These are phyloP conservation scores for Theristicus caerulescens DNA, from an alignment of 2,113 vertebrate species.

Conservation along the genomic window DNA sequence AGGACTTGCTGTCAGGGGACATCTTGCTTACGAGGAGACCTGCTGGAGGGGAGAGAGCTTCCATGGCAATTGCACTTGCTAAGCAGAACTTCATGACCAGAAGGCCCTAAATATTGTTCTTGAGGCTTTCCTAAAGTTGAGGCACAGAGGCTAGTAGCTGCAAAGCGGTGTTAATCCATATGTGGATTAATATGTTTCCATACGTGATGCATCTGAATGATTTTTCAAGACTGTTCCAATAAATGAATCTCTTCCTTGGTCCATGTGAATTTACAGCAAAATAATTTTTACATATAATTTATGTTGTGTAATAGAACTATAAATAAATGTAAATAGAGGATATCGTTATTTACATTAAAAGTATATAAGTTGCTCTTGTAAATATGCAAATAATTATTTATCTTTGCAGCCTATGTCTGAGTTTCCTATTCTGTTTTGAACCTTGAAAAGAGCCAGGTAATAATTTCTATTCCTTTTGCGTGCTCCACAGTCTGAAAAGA, in stretches of 20 bases:
- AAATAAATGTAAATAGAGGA: neutral
- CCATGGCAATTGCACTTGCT: neutral
- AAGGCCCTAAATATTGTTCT: neutral
- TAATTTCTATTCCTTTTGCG: neutral
- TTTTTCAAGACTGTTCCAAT: neutral
- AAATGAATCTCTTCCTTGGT: neutral
- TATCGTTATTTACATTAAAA: neutral
- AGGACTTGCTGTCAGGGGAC: neutral
- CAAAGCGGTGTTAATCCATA: neutral
- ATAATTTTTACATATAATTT: neutral
- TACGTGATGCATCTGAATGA: rapidly evolving
- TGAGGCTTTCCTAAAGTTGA: neutral
- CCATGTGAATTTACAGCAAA: neutral
- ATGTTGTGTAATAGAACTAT: neutral
- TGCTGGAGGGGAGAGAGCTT: neutral
- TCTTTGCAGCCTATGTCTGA: neutral
- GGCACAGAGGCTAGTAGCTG: neutral
- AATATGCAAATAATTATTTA: neutral
- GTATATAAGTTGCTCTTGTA: neutral
- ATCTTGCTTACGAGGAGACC: neutral
- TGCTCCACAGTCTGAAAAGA: neutral
- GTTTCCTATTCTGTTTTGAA: neutral
- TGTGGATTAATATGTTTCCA: neutral
- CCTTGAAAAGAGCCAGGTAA: neutral
- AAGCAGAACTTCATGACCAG: neutral